Conservation (phyloP, 2,113 vertebrate genomes). For the Sebastes schlegelii region DNA sequence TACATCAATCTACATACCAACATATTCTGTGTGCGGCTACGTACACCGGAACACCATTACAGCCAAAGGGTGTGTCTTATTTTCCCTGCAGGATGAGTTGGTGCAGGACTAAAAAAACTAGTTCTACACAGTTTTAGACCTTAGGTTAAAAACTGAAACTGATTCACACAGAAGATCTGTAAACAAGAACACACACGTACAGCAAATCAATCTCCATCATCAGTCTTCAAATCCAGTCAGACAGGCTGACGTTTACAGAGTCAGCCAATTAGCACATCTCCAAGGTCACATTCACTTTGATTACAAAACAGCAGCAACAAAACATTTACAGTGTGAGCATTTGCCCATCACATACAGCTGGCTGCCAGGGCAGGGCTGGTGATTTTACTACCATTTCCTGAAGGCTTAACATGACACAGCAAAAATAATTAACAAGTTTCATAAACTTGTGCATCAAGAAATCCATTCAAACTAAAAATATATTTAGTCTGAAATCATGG, state of each 20-base stretch:
- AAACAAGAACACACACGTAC: not conserved
- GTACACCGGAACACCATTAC: no score
- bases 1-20: no score
- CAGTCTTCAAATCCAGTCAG: not conserved
- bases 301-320: not conserved
- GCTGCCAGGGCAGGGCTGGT: not conserved
- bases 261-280: constrained; percentile 16
- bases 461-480: not conserved
- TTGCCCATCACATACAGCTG: not conserved
- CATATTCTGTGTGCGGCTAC: no score
- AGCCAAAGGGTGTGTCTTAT: not conserved
- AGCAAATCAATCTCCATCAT: constrained; percentile 1
- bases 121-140: not conserved
- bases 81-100: not conserved
- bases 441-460: not conserved
- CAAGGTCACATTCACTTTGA: constrained; percentile 24
- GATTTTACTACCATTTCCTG: not conserved
- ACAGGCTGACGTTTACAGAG: constrained; percentile 2
- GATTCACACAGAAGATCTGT: not conserved
- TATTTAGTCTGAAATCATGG: not conserved
- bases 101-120: not conserved
- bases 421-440: not conserved
- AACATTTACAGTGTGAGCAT: not conserved
- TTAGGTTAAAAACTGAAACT: not conserved
- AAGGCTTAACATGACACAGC: not conserved